A percentile compares a stretch with the other conserved stretches of the same genome.
Evolutionary conservation across 2,797 vertebrate species (phyloP).

Genomic region (Mormyrus proboscirostris): DNA sequence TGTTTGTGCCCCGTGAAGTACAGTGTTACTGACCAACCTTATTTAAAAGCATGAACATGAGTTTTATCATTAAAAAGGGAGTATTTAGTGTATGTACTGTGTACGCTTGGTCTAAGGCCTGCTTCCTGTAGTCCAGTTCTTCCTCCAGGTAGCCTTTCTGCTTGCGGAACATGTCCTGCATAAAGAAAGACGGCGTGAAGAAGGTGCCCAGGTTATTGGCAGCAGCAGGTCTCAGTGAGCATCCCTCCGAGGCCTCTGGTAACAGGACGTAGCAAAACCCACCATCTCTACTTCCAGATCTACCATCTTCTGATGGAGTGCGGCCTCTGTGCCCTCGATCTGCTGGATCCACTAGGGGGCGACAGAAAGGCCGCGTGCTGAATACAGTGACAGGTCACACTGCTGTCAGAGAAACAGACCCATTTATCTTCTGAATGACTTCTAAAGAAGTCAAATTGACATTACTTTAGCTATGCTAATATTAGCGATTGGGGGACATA

Average conservation of each 20-base stretch:
- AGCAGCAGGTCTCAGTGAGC: not conserved
- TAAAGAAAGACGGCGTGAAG: not conserved
- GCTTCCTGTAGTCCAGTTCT: constrained; percentile 95
- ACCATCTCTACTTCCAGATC: constrained; percentile 98
- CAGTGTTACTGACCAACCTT: not conserved
- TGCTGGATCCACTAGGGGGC: constrained; percentile 90
- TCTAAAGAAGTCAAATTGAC: not conserved
- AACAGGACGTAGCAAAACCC: not conserved
- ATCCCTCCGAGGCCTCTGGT: not conserved
- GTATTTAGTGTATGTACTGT: constrained; percentile 66
- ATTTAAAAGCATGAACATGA: not conserved
- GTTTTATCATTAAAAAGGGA: not conserved
- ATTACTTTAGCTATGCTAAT: not conserved
- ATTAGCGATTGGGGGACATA: not conserved
- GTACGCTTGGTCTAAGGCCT: constrained; percentile 94
- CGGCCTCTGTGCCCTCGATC: constrained; percentile 95
- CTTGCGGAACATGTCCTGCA: constrained; percentile 95
- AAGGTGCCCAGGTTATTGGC: no score
- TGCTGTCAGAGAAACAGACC: not conserved
- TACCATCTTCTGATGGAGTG: constrained; percentile 97
- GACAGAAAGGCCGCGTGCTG: constrained; percentile 20
- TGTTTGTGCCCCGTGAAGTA: not conserved
- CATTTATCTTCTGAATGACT: not conserved
- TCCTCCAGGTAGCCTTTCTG: constrained; percentile 98
- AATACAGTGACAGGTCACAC: not conserved